Percentiles rank a stretch among this genome's conserved stretches.
Conservation (phyloP, 2,797 vertebrate species). For the Carduelis carduelis region DNA sequence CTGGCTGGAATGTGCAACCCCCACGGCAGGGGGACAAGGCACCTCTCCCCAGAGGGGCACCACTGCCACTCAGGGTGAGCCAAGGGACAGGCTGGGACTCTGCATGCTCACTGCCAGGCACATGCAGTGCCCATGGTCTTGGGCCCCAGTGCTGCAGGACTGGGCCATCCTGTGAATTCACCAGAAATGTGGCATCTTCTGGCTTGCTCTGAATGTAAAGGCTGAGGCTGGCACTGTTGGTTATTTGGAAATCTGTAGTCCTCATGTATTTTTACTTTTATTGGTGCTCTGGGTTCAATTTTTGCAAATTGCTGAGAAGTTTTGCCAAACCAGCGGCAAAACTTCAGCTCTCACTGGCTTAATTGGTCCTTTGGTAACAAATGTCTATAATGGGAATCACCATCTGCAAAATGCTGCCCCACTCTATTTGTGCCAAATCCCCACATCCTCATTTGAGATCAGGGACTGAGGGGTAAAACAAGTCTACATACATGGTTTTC, state of each 20-base stretch:
- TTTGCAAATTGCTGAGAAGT: not conserved
- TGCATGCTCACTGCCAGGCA: accelerated
- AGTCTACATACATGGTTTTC: not conserved
- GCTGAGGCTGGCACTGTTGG: not conserved
- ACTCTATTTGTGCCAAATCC: not conserved
- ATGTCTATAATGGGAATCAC: not conserved
- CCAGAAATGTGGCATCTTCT: not conserved
- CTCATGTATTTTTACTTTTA: not conserved
- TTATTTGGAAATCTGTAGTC: not conserved
- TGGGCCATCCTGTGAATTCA: not conserved
- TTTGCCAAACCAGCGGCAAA: not conserved
- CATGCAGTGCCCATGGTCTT: accelerated
- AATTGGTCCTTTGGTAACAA: not conserved
- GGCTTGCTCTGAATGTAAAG: not conserved
- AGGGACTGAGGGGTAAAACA: not conserved
- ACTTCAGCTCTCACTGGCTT: not conserved
- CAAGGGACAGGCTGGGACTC: not conserved
- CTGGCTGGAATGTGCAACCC: not conserved
- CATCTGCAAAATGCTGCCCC: not conserved
- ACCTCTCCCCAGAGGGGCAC: not conserved
- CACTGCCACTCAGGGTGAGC: accelerated
- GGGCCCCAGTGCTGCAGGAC: accelerated
- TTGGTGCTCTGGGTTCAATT: not conserved
- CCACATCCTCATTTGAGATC: not conserved
- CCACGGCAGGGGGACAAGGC: accelerated